Evolutionary conservation across 2,888 invertebrate genomes (phyloP).

Genomic region (Ischnura elegans): DNA sequence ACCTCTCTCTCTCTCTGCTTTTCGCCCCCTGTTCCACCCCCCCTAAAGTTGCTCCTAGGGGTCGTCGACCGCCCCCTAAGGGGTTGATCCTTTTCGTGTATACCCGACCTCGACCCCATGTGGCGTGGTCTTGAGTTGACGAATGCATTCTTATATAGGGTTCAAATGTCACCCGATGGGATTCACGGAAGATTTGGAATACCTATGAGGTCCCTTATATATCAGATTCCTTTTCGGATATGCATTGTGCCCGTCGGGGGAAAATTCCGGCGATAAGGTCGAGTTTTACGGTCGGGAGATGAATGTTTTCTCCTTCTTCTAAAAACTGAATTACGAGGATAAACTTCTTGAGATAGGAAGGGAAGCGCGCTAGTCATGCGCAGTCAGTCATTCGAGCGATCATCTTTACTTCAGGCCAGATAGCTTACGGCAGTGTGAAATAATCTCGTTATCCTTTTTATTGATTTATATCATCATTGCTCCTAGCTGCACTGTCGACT

Average conservation of each 20-base stretch:
- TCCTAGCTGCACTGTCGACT: too few relatives aligned
- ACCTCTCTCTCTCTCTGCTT: neutral
- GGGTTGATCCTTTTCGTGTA: neutral
- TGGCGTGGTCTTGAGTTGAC: slow-evolving; percentile 1
- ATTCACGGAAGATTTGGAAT: neutral
- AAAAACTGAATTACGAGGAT: neutral
- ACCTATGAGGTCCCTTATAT: neutral
- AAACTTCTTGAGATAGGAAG: too few relatives aligned
- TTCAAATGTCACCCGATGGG: slow-evolving; percentile 15
- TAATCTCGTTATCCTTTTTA: too few relatives aligned
- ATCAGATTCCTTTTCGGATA: neutral
- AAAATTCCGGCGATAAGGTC: neutral
- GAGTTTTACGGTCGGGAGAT: neutral
- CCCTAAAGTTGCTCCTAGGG: neutral
- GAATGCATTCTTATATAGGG: slow-evolving; percentile 6
- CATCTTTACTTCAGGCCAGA: too few relatives aligned
- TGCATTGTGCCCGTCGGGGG: neutral
- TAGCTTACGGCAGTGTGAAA: too few relatives aligned
- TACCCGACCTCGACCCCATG: neutral
- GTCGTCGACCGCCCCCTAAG: slow-evolving; percentile 24
- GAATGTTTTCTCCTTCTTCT: neutral
- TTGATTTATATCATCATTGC: too few relatives aligned
- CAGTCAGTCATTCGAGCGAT: too few relatives aligned
- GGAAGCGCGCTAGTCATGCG: too few relatives aligned
- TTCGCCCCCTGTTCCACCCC: too few relatives aligned